Evolutionary conservation across 2,797 vertebrate species (phyloP).

Genomic region (Neosilurus mollespiculum): DNA sequence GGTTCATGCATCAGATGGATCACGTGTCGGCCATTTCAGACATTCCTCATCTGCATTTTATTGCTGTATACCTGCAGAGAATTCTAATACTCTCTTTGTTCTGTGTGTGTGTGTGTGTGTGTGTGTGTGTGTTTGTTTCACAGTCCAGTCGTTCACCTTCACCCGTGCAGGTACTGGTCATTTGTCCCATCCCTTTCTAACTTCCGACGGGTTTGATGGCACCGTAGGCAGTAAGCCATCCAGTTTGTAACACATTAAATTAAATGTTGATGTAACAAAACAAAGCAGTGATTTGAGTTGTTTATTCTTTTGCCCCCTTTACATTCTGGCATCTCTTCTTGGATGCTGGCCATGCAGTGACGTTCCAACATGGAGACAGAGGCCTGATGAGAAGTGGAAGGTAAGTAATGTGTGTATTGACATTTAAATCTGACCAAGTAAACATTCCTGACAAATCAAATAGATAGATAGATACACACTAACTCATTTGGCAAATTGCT

Average conservation of each 20-base stretch:
- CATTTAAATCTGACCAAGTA: constrained; percentile 30
- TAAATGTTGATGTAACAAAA: not conserved
- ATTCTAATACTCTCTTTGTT: constrained; percentile 81
- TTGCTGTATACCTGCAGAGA: constrained; percentile 60
- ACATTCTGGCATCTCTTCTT: constrained; percentile 38
- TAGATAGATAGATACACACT: no score
- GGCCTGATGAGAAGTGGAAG: constrained; percentile 99
- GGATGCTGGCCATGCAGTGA: constrained; percentile 74
- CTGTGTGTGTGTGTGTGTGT: constrained; percentile 91
- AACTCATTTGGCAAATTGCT: no score
- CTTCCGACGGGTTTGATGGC: constrained; percentile 38
- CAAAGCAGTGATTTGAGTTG: constrained; percentile 16
- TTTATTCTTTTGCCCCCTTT: constrained; percentile 36
- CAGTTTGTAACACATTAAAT: constrained; percentile 30
- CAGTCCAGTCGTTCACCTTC: constrained; percentile 92
- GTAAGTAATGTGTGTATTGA: constrained; percentile 70
- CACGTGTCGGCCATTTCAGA: constrained; percentile 11
- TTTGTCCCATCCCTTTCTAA: constrained; percentile 77
- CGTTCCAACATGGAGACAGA: constrained; percentile 97
- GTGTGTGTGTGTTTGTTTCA: constrained; percentile 91
- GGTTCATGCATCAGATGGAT: not conserved
- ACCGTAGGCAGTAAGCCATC: constrained; percentile 39
- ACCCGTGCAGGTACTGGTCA: constrained; percentile 90
- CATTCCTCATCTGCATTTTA: constrained; percentile 57
- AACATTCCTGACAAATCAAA: constrained; percentile 1